These are phyloP conservation scores for Anthoscopus minutus DNA, from an alignment of 2,113 vertebrate species.

Conservation along the genomic window DNA sequence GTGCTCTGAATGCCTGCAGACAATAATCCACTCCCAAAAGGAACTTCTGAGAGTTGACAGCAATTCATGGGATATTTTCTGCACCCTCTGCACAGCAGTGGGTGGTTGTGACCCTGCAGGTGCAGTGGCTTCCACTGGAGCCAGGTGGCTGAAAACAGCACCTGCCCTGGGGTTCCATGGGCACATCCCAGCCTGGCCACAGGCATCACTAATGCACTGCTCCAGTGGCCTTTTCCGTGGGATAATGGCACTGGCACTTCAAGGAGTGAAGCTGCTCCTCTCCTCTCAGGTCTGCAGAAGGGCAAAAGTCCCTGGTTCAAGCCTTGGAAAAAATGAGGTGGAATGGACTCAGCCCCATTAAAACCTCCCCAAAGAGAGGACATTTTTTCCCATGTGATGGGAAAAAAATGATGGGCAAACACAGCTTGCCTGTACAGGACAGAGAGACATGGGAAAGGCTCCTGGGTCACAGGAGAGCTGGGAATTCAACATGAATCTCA, in stretches of 20 bases:
- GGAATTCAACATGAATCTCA: neutral
- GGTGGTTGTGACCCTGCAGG: neutral
- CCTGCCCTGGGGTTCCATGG: neutral
- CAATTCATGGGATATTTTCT: neutral
- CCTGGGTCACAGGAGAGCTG: neutral
- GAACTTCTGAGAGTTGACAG: neutral
- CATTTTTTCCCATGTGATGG: neutral
- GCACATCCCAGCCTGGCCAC: neutral
- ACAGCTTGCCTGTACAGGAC: neutral
- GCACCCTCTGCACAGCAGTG: neutral
- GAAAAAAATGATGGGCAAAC: neutral
- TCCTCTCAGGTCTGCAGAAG: neutral
- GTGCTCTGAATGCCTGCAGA: neutral
- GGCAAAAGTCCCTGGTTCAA: neutral
- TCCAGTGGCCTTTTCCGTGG: neutral
- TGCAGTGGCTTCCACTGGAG: rapidly evolving
- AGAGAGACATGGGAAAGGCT: neutral
- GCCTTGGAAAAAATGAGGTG: neutral
- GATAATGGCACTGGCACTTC: neutral
- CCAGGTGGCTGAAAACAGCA: neutral
- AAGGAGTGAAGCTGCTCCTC: neutral
- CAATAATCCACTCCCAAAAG: neutral
- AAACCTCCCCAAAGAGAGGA: neutral
- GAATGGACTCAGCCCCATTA: neutral
- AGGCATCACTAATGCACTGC: neutral